Base-by-base conservation (phyloP, 92 coral and sea anemone species). In the Palythoa grandis region DNA sequence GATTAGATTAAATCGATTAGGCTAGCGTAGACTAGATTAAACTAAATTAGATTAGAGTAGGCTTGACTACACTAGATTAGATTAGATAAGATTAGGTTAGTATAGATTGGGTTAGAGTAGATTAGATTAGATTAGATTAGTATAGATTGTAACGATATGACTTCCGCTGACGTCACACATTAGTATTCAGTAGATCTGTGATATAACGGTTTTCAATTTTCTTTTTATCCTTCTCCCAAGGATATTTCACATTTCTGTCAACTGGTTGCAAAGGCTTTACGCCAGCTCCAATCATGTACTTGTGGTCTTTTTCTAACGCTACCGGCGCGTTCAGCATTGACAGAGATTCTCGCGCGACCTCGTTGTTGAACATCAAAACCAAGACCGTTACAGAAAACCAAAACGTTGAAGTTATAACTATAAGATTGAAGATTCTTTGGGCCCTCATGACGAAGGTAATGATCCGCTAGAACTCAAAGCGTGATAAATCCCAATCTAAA, bases 301-400 rank as follows among this genome's bases (percentile, higher is more conserved):
- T 91, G 61, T 96, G 94, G 86, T 95, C 88, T 43, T 91, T 72
- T 57, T 93, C 95, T 72, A 87, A 83, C 13, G 91, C 90, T 12
- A 97, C 61, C 0, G 99, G 99, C 25, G 98, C 95, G 77, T 97
- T 95, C 75, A 97, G 95, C 99, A 97, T 95, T 9, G 93, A 94
- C 29, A 97, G 84, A 0, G 98, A 95, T 48, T 97, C 95, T n/a
- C 99, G 89, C 35, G 99, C 92, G 68, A 97, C 83, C 40, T 97
- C 99, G 65, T 89, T 92, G 67, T 92, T 93, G 69, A 92, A 93
- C 99, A 97, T 97, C 19, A 97, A 76, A 76, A 97, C 93, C 11
- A 97, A 77, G 23, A 97, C 88, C n/a, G 98, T 97, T 23, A 95
- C 97, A 52, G 99, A 95, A 72, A 97, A 95, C 99, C 99, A 97